Base-by-base conservation (phyloP, 1,140 invertebrate species). In the Procambarus clarkii region DNA sequence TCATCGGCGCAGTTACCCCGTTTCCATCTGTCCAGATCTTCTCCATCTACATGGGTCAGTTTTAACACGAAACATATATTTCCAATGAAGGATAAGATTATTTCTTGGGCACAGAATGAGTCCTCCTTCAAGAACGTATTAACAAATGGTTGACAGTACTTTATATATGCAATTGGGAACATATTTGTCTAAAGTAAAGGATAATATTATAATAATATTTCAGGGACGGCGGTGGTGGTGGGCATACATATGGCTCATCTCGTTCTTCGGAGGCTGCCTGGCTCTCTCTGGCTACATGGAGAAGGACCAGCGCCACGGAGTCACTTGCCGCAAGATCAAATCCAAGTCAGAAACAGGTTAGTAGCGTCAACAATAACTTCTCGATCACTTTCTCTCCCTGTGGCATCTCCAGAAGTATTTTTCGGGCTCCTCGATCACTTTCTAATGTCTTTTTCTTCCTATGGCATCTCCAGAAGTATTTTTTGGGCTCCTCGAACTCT, bases 11-110 rank as follows among this genome's bases (percentile, higher is more conserved):
- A 92, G 97, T 98, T 92, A 98, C 98, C 71, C 97, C 98, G 2
- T 99, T 99, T 93, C 98, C 98, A 24, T 98, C 97, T 9, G 98
- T 99, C 2, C 96, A 97, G 94, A 99, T 99, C 93, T 99, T 99
- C 95, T 99, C 98, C 95, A 97, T 98, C 93, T 99, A 99, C 94
- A 98, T 98, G 90, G 97, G 97, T 97, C 95, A 93, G 94, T 91
- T 44, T 24, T 11, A 69, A 24, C n/a, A n/a, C n/a, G 50, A 54
- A 54, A 54, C 13, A 54, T 54, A 0, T 54, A 11, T 54, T 54
- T 54, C 7, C 50, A 54, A 54, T 5, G 0, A 5, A 8, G 7
- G 7, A 8, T 54, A 5, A 8, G 0, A 54, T 54, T 11, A 54
- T 11, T 54, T 54, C 13, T 54, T 54, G 7, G 13, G 2, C 7